A percentile compares a stretch with the other conserved stretches of the same genome.
Conservation (phyloP, 2,888 invertebrate genomes). For the Biston betularia region DNA sequence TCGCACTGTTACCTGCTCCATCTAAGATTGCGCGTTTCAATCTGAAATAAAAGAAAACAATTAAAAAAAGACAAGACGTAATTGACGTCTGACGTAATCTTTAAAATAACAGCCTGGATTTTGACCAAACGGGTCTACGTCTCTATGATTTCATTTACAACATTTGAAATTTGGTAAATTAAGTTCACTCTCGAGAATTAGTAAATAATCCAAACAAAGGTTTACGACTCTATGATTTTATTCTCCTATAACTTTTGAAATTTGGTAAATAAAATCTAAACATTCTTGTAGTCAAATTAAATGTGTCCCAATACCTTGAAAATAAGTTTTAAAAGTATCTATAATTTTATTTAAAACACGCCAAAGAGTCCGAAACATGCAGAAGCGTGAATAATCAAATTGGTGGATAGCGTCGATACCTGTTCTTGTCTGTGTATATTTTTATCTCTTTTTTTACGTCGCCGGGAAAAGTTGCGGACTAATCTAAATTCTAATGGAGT, state of each 20-base stretch:
- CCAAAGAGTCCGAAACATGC: constrained; percentile 46
- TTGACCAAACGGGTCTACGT: too few species aligned
- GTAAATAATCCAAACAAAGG: background rate
- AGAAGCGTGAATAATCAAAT: constrained; percentile 42
- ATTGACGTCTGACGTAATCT: too few species aligned
- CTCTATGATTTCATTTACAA: too few species aligned
- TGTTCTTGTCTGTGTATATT: constrained; percentile 30
- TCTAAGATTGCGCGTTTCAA: constrained; percentile 72
- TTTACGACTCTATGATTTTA: too few species aligned
- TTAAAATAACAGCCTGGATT: too few species aligned
- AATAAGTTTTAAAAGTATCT: background rate
- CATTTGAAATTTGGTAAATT: too few species aligned
- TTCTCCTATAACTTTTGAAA: too few species aligned
- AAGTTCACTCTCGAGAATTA: background rate
- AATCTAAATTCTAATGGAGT: constrained; percentile 49
- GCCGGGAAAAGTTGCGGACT: constrained; percentile 45
- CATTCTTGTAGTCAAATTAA: constrained; percentile 18
- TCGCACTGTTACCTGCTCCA: constrained; percentile 80
- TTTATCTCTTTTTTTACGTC: constrained; percentile 38
- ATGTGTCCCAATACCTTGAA: background rate
- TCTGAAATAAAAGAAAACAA: constrained; percentile 65
- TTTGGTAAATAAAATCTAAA: too few species aligned
- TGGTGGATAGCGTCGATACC: constrained; percentile 41
- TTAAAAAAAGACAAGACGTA: too few species aligned
- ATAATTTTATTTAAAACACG: constrained; percentile 46